Evolutionary conservation across 2,888 invertebrate species (phyloP).

Genomic region (Meghimatium bilineatum): DNA sequence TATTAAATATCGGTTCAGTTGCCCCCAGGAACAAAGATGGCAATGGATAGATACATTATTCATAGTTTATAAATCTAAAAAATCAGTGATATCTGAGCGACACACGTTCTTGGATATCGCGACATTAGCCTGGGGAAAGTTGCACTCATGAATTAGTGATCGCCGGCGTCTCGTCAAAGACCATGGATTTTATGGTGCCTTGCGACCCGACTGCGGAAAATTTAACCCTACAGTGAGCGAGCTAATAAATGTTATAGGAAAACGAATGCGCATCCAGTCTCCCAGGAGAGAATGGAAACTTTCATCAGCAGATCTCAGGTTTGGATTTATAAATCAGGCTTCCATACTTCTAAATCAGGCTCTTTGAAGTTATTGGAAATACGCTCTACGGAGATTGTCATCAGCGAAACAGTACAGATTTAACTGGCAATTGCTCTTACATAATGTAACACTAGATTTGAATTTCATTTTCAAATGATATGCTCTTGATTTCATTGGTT

Average conservation of each 20-base stretch:
- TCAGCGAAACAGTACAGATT: not conserved
- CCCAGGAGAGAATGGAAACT: not conserved
- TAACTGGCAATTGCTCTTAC: no score
- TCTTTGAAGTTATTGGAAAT: not conserved
- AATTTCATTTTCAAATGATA: not conserved
- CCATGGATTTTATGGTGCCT: not conserved
- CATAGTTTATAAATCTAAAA: not conserved
- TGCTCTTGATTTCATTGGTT: not conserved
- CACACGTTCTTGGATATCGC: not conserved
- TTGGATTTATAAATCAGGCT: not conserved
- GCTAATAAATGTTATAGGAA: not conserved
- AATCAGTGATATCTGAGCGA: not conserved
- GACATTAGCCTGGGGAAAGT: not conserved
- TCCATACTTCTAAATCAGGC: not conserved
- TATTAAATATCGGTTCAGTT: not conserved
- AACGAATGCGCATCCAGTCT: not conserved
- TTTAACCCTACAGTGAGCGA: not conserved
- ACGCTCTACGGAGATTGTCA: not conserved
- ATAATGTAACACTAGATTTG: not conserved
- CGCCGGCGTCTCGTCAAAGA: not conserved
- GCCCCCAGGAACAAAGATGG: not conserved
- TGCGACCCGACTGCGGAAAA: not conserved
- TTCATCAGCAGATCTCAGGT: not conserved
- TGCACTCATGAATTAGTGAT: slow-evolving; percentile 10
- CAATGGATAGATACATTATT: not conserved